phyloP scores from a whole-genome alignment of 2,797 vertebrate genomes.

The Enteromius afrohamiltoni region DNA sequence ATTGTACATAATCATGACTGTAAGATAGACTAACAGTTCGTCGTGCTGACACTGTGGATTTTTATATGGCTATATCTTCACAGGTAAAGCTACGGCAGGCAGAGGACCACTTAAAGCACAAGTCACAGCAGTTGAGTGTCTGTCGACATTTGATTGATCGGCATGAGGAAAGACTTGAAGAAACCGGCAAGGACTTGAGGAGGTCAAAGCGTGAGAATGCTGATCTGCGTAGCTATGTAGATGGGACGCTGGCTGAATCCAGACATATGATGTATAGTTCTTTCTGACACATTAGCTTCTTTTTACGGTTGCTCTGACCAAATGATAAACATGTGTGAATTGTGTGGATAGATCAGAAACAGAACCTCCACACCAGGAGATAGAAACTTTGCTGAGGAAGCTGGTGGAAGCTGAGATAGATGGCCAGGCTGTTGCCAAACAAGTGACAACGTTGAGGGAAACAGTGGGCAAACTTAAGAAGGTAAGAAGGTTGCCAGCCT shows the following conservation, averaged over 20 bases:
- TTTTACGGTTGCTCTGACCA: not conserved
- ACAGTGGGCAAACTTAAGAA: slow-evolving; percentile 77
- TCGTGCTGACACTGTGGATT: not conserved
- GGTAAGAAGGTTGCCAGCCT: slow-evolving; percentile 66
- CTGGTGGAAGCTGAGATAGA: slow-evolving; percentile 89
- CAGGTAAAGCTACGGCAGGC: slow-evolving; percentile 66
- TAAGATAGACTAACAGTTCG: not conserved
- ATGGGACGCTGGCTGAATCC: slow-evolving; percentile 80
- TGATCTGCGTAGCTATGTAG: slow-evolving; percentile 71
- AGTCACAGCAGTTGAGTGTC: slow-evolving; percentile 70
- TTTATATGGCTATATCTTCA: not conserved
- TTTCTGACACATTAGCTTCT: not conserved
- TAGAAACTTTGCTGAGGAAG: slow-evolving; percentile 82
- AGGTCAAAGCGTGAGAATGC: slow-evolving; percentile 81
- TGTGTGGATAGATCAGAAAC: slow-evolving; percentile 76
- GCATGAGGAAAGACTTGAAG: slow-evolving; percentile 80
- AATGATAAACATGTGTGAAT: not conserved
- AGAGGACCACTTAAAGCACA: slow-evolving; percentile 62
- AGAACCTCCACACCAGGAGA: slow-evolving; percentile 74
- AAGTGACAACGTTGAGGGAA: slow-evolving; percentile 84
- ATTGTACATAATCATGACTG: not conserved
- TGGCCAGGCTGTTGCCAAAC: slow-evolving; percentile 84
- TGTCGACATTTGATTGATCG: slow-evolving; percentile 76
- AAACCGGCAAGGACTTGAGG: slow-evolving; percentile 80
- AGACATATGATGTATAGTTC: slow-evolving; percentile 69